phyloP scores from a whole-genome alignment of 2,113 vertebrate species.

The Psittacara wagleri region DNA sequence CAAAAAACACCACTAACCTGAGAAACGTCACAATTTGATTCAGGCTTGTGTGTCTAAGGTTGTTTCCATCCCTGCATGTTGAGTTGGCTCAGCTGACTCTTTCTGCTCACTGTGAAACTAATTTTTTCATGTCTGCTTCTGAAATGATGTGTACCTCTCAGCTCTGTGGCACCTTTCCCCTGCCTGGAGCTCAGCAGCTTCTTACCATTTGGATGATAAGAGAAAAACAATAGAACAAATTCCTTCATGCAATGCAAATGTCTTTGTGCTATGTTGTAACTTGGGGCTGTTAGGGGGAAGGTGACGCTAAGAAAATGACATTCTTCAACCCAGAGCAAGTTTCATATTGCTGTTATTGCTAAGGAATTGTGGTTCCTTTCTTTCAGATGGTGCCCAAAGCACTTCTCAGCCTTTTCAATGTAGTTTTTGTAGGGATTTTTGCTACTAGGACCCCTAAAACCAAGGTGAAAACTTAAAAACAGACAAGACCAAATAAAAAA shows the following conservation, averaged over 20 bases:
- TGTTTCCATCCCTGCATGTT: background rate
- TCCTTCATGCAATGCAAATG: background rate
- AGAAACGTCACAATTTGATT: background rate
- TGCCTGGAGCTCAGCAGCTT: background rate
- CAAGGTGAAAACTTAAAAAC: background rate
- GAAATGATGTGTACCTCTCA: background rate
- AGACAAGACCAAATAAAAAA: background rate
- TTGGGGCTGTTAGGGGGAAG: background rate
- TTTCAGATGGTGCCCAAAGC: background rate
- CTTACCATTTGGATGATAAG: background rate
- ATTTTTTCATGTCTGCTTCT: background rate
- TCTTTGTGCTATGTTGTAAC: background rate
- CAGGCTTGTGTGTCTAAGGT: background rate
- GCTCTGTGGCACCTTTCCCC: background rate
- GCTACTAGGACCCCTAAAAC: background rate
- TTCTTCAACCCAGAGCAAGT: background rate
- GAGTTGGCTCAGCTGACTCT: background rate
- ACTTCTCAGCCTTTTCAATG: background rate
- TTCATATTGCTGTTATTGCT: background rate
- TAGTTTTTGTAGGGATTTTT: background rate
- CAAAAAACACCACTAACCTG: background rate
- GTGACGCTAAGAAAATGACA: background rate
- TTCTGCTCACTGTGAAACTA: background rate
- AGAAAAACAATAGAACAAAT: constrained; percentile 2
- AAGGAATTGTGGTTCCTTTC: background rate